Percentiles rank a stretch among this genome's conserved stretches.
Conservation (phyloP, 2,888 invertebrate species). For the Mimachlamys varia region DNA sequence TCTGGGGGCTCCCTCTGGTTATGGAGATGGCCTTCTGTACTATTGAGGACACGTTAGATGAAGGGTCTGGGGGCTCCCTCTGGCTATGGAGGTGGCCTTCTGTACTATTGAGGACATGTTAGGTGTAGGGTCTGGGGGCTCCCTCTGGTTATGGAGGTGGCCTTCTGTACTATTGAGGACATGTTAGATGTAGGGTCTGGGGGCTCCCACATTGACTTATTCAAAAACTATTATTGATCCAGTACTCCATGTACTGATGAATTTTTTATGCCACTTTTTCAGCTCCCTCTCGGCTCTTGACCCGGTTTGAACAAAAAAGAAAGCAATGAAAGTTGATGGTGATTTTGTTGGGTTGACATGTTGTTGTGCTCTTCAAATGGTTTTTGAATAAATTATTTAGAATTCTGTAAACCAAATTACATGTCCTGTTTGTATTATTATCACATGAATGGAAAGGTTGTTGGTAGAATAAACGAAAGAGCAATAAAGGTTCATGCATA, state of each 20-base stretch:
- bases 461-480: background rate
- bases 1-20: constrained; percentile 3
- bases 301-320: background rate
- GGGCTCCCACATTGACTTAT: background rate
- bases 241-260: background rate
- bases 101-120: background rate
- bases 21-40: background rate
- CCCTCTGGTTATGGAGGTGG: background rate
- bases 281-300: background rate
- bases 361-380: background rate
- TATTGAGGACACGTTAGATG: background rate
- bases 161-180: background rate
- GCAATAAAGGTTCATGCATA: background rate
- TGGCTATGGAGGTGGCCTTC: background rate
- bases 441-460: background rate
- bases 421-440: background rate
- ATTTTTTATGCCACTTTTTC: background rate
- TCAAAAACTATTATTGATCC: background rate
- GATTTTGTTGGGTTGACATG: background rate
- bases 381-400: background rate
- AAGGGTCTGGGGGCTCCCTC: constrained; percentile 1
- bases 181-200: background rate
- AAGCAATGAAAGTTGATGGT: background rate
- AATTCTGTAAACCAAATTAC: background rate
- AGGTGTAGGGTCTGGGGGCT: background rate